Percentiles rank a stretch among this genome's conserved stretches.
These are phyloP conservation scores for fruit fly (Drosophila melanogaster) DNA, from an alignment of 1,140 invertebrate species.

Conservation along the genomic window DNA sequence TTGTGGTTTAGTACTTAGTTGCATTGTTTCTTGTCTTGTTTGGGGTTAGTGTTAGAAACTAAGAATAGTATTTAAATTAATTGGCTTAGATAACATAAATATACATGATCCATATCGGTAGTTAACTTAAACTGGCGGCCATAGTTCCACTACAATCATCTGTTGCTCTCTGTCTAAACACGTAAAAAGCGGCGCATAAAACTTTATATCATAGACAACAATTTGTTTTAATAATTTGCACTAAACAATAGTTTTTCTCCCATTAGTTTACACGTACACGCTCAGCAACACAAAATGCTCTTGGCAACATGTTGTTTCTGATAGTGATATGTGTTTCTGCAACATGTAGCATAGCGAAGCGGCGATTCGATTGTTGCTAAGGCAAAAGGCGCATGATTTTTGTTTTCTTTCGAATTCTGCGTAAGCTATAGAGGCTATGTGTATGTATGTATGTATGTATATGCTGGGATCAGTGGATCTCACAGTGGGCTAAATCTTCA, in stretches of 20 bases:
- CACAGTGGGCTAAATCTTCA: constrained; percentile 8
- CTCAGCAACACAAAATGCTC: constrained; percentile 57
- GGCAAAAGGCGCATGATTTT: constrained; percentile 53
- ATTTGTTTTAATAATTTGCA: constrained; percentile 62
- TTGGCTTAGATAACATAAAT: constrained; percentile 55
- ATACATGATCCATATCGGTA: constrained; percentile 52
- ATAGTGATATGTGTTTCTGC: constrained; percentile 52
- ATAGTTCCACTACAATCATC: constrained; percentile 1
- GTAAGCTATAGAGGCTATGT: constrained; percentile 33
- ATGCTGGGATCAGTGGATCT: background rate
- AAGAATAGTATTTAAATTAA: constrained; percentile 40
- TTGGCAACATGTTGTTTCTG: constrained; percentile 45
- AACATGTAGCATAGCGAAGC: constrained; percentile 56
- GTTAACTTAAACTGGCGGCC: constrained; percentile 45
- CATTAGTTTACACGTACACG: constrained; percentile 45
- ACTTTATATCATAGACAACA: constrained; percentile 78
- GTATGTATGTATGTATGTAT: constrained; percentile 2
- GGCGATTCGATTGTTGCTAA: constrained; percentile 54
- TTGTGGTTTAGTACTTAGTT: constrained; percentile 50
- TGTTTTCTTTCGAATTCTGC: constrained; percentile 22
- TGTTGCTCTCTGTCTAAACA: constrained; percentile 48
- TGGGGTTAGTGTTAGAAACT: constrained; percentile 47
- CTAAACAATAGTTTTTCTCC: constrained; percentile 57
- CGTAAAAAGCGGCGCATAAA: constrained; percentile 65
- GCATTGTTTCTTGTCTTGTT: constrained; percentile 78